Evolutionary conservation across 2,888 invertebrate species (phyloP).

Genomic region (Microplitis deprimator): DNA sequence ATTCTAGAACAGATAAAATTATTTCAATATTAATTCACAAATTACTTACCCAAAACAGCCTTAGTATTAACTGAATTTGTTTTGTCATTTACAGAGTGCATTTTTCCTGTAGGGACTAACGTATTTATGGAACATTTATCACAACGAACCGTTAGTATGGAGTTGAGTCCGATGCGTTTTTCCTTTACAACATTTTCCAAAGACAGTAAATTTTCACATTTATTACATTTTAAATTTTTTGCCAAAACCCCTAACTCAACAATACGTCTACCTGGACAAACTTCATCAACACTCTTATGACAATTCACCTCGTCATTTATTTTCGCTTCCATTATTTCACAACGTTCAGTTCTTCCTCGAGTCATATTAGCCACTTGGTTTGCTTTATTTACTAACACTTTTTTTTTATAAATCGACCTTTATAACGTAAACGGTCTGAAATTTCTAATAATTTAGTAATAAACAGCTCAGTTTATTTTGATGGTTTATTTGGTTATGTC

Average conservation of each 20-base stretch:
- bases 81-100: not conserved
- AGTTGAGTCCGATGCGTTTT: slow-evolving; percentile 12
- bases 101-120: slow-evolving; percentile 1
- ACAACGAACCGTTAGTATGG: slow-evolving; percentile 1
- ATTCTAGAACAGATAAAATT: not conserved
- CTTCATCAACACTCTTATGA: too few species aligned
- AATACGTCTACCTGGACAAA: slow-evolving; percentile 17
- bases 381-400: too few species aligned
- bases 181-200: not conserved
- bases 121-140: not conserved
- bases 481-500: too few species aligned
- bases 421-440: too few species aligned
- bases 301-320: too few species aligned
- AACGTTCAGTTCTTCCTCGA: too few species aligned
- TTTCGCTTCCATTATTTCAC: too few species aligned
- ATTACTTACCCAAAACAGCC: slow-evolving; percentile 5
- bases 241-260: not conserved
- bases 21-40: not conserved
- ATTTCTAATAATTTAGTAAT: too few species aligned
- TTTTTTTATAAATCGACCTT: too few species aligned
- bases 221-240: slow-evolving; percentile 18
- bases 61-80: not conserved
- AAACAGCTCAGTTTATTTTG: too few species aligned
- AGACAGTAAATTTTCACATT: slow-evolving; percentile 6
- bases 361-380: too few species aligned